Evolutionary conservation across 1,140 invertebrate genomes (phyloP).

Genomic region (Mylabris phalerata): DNA sequence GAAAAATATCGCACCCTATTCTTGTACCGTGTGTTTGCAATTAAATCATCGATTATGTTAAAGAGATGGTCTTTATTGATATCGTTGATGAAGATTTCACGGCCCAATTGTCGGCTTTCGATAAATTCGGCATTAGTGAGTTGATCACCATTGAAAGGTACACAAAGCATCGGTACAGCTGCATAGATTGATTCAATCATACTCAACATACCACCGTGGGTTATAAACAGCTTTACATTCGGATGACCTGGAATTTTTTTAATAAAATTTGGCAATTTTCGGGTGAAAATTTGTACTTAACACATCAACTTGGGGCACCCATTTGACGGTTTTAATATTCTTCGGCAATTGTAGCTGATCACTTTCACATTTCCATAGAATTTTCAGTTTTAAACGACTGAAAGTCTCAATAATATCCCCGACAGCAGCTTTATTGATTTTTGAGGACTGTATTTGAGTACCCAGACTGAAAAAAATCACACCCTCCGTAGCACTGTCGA

Average conservation of each 20-base stretch:
- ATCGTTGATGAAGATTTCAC: neutral
- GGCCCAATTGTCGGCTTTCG: slow-evolving; percentile 20
- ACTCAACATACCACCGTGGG: slow-evolving; percentile 22
- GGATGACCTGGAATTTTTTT: slow-evolving; percentile 48
- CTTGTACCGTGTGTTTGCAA: slow-evolving; percentile 26
- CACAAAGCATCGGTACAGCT: slow-evolving; percentile 45
- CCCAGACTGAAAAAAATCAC: slow-evolving; percentile 65
- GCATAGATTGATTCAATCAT: slow-evolving; percentile 42
- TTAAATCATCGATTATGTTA: slow-evolving; percentile 9
- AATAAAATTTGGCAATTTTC: neutral
- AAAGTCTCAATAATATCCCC: slow-evolving; percentile 47
- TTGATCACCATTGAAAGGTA: slow-evolving; percentile 36
- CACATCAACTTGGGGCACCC: slow-evolving; percentile 53
- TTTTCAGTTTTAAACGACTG: slow-evolving; percentile 47
- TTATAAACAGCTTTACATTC: slow-evolving; percentile 49
- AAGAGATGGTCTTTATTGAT: slow-evolving; percentile 8
- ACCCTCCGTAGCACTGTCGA: slow-evolving; percentile 50
- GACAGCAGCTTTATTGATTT: slow-evolving; percentile 32
- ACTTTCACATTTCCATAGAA: slow-evolving; percentile 64
- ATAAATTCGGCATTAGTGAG: slow-evolving; percentile 24
- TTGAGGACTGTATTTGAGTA: slow-evolving; percentile 46
- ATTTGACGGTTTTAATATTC: slow-evolving; percentile 51
- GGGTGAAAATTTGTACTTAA: neutral
- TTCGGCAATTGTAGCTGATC: slow-evolving; percentile 43
- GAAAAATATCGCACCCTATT: slow-evolving; percentile 2